A percentile compares a stretch with the other conserved stretches of the same genome.
phyloP scores from a whole-genome alignment of 2,888 invertebrate genomes.

The Drosophila ustulata region DNA sequence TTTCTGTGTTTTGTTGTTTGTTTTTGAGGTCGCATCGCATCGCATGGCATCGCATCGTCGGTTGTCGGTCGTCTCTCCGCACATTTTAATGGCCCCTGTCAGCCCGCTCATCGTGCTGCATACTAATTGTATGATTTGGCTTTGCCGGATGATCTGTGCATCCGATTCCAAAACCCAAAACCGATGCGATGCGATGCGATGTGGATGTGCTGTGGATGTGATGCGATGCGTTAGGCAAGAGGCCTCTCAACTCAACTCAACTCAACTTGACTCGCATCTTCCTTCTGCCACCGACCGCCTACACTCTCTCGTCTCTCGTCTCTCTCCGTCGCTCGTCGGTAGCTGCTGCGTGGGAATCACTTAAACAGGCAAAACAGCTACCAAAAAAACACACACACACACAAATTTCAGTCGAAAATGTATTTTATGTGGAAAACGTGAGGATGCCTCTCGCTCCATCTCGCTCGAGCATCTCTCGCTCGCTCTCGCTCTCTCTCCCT shows the following conservation, averaged over 20 bases:
- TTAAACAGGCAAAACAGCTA: constrained; percentile 67
- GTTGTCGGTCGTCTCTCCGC: constrained; percentile 49
- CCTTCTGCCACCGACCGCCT: constrained; percentile 17
- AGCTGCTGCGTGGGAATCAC: constrained; percentile 70
- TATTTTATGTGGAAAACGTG: constrained; percentile 83
- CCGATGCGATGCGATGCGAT: constrained; percentile 34
- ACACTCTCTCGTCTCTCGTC: constrained; percentile 8
- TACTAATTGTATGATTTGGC: constrained; percentile 61
- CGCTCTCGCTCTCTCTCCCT: background rate
- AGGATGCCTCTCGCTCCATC: constrained; percentile 76
- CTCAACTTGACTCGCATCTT: constrained; percentile 6
- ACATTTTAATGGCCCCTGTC: constrained; percentile 71
- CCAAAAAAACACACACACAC: constrained; percentile 35
- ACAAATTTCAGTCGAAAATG: constrained; percentile 76
- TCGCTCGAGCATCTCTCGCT: constrained; percentile 3
- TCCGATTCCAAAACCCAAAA: constrained; percentile 54
- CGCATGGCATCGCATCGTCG: constrained; percentile 21
- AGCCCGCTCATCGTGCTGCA: constrained; percentile 55
- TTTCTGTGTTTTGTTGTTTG: constrained; percentile 40
- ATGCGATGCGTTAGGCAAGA: constrained; percentile 57
- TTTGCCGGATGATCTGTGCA: constrained; percentile 65
- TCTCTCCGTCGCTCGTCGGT: constrained; percentile 27
- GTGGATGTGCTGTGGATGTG: constrained; percentile 55
- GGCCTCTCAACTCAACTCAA: constrained; percentile 10
- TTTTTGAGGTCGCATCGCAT: constrained; percentile 65